A percentile compares a stretch with the other conserved stretches of the same genome.
phyloP scores from a whole-genome alignment of 2,113 vertebrate species.

The Lasiurus borealis region DNA sequence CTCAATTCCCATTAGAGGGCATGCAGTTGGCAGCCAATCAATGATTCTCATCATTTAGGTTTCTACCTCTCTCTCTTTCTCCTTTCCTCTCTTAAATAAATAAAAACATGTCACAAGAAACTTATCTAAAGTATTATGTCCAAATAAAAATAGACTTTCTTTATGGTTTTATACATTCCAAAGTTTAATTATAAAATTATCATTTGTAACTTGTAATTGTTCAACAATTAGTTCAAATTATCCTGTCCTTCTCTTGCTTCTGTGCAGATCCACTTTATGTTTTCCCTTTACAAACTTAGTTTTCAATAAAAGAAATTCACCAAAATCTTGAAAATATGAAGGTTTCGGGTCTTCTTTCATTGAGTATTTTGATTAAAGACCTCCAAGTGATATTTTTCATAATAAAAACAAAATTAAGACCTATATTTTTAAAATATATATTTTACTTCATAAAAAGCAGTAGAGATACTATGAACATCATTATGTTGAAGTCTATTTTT shows the following conservation, averaged over 20 bases:
- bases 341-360: not conserved
- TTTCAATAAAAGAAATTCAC: not conserved
- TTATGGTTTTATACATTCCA: not conserved
- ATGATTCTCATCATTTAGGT: too few species aligned
- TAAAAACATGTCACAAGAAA: too few species aligned
- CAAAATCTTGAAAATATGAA: not conserved
- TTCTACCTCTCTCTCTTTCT: too few species aligned
- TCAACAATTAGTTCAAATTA: not conserved
- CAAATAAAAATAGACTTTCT: not conserved
- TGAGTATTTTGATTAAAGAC: not conserved
- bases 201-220: not conserved
- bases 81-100: too few species aligned
- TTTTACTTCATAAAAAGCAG: not conserved
- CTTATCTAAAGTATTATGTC: too few species aligned
- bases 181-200: conserved; percentile 4
- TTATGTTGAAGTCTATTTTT: not conserved
- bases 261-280: not conserved
- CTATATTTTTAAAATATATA: not conserved
- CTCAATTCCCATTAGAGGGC: too few species aligned
- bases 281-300: not conserved
- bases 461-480: not conserved
- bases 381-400: not conserved
- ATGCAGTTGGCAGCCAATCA: too few species aligned
- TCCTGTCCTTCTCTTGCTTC: not conserved
- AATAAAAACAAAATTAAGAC: not conserved